A percentile compares a stretch with the other conserved stretches of the same genome.
phyloP scores from a whole-genome alignment of 2,797 vertebrate genomes.

The Enteromius paludinosus region DNA sequence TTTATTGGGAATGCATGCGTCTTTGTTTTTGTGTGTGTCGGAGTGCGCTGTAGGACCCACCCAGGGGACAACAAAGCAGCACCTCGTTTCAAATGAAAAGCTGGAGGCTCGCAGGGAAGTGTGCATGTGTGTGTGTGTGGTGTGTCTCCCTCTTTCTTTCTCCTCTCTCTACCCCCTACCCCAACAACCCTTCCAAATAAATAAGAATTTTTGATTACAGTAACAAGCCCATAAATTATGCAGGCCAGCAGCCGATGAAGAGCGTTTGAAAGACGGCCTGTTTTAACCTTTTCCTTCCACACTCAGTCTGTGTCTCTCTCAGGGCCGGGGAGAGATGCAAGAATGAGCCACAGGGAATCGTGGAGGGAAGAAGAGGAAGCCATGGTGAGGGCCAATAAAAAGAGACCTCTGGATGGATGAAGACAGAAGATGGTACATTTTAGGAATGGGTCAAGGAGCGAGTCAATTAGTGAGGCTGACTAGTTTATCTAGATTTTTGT shows the following conservation, averaged over 20 bases:
- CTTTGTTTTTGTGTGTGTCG: constrained; percentile 51
- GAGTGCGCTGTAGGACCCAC: constrained; percentile 61
- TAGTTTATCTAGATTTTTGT: background rate
- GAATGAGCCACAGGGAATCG: background rate
- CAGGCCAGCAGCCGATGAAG: constrained; percentile 71
- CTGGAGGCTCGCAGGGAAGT: constrained; percentile 66
- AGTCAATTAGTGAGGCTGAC: constrained; percentile 2
- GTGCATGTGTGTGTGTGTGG: constrained; percentile 30
- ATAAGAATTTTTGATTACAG: constrained; percentile 84
- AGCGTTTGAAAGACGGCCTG: constrained; percentile 75
- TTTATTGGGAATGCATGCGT: constrained; percentile 54
- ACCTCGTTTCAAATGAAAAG: constrained; percentile 81
- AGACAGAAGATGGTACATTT: background rate
- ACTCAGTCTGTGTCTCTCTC: constrained; percentile 19
- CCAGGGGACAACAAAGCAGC: constrained; percentile 75
- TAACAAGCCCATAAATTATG: constrained; percentile 82
- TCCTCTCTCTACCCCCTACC: constrained; percentile 51
- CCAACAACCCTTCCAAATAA: constrained; percentile 67
- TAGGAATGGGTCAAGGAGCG: background rate
- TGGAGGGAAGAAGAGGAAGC: background rate
- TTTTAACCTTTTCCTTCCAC: constrained; percentile 75
- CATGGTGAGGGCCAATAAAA: background rate
- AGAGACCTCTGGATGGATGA: background rate
- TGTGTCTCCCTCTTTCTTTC: constrained; percentile 28
- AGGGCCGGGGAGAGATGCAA: constrained; percentile 10